Evolutionary conservation across 2,797 vertebrate genomes (phyloP), one percentile per base, ranked within the genome.

Genomic region (Silurus aristotelis): DNA sequence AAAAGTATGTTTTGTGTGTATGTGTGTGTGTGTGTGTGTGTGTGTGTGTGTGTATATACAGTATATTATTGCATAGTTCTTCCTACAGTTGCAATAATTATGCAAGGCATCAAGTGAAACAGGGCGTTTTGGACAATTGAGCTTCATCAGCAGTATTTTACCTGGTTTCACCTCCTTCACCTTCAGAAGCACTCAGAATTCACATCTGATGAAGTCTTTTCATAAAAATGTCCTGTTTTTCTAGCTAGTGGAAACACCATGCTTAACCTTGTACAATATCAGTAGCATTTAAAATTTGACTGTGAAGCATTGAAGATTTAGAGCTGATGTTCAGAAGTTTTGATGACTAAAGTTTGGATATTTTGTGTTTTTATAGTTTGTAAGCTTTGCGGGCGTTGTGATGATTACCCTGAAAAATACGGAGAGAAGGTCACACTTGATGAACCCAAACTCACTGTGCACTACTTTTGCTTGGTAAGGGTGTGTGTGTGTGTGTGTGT

Each of bases 391-490:
- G 95, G 94, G 87, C 92, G 91, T 86, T 88, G 87, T 86, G 97
- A 98, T 68, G 94, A 99, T 83, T 96, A 96, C 86, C 96, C 96
- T n/a, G 95, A 96, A 85, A 93, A 97, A 88, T 97, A 96, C 73
- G 98, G 98, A 68, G 97, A 99, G 84, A 99, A 96, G 90, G 94
- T 96, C 82, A 96, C 93, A 19, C 91, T 96, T 4, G 83, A 93
- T 61, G 92, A 96, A 52, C 93, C 95, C 82, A 93, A 94, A 43
- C 91, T 98, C 31, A 96, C 96, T 27, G 93, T 98, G 84, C 98
- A 99, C 92, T 98, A 98, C 91, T 96, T 98, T 89, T 99, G 98
- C 91, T 90, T 99, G 95, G 98, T 99, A 89, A 96, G 97, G 92
- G 83, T 86, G 17, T 86, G 0, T 71, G n/a, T 31, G 31, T 31